Conservation (phyloP, 2,888 invertebrate genomes). For the Spialia ferax region DNA sequence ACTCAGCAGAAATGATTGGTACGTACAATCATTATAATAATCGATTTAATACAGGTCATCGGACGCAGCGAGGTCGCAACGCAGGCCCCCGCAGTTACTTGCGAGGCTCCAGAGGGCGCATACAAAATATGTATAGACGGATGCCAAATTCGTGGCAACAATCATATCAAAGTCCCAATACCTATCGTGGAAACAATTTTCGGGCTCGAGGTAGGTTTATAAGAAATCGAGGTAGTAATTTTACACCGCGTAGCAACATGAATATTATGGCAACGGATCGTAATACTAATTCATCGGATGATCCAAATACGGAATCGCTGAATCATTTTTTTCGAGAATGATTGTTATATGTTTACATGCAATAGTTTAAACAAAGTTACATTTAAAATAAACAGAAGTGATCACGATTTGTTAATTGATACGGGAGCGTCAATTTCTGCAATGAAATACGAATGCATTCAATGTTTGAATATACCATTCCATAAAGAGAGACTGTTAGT, state of each 20-base stretch:
- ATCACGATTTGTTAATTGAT: constrained; percentile 15
- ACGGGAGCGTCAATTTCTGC: constrained; percentile 20
- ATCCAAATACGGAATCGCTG: constrained; percentile 1
- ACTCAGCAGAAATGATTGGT: constrained; percentile 13
- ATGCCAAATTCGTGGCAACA: no score
- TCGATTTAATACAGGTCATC: no score
- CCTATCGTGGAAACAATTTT: neutral
- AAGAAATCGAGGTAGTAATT: neutral
- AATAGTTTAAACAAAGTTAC: constrained; percentile 14
- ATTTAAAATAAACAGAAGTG: neutral
- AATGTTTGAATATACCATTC: constrained; percentile 2
- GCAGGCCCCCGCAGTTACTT: no score
- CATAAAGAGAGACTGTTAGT: constrained; percentile 4
- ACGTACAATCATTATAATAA: no score
- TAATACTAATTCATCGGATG: neutral
- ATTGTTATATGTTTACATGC: constrained; percentile 7
- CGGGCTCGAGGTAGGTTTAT: neutral
- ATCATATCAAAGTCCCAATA: no score
- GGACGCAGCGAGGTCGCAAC: no score
- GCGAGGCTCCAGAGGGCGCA: no score
- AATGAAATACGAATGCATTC: neutral
- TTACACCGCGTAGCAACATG: constrained; percentile 5
- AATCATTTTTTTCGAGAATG: constrained; percentile 15
- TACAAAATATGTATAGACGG: no score
- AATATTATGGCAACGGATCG: constrained; percentile 1